These are phyloP conservation scores for Porites rus DNA, from an alignment of 92 coral and sea anemone genomes.

Conservation along the genomic window DNA sequence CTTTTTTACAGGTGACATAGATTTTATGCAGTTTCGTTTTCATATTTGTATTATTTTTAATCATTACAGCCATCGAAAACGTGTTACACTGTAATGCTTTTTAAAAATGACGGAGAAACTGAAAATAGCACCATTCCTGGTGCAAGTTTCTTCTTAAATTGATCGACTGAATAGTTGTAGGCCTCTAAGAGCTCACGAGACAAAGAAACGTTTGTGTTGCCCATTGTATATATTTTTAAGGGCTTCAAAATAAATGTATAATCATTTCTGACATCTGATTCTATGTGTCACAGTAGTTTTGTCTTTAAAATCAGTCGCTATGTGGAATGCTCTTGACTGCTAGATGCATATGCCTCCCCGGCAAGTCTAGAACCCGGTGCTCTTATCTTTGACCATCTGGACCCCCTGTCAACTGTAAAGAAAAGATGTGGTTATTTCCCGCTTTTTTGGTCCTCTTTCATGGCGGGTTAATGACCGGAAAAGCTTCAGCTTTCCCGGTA, in stretches of 20 bases:
- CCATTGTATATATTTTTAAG: conserved; percentile 14
- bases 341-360: background rate
- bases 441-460: no score
- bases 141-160: background rate
- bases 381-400: background rate
- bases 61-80: no score
- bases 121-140: background rate
- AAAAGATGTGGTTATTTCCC: no score
- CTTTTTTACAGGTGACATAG: no score
- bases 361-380: background rate
- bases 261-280: background rate
- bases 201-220: background rate
- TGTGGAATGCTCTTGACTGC: background rate
- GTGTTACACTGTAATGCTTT: background rate
- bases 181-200: background rate
- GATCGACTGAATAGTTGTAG: no score
- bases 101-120: background rate
- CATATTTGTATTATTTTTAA: background rate
- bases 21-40: background rate
- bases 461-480: no score
- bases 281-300: background rate
- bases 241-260: conserved; percentile 11
- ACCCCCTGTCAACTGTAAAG: background rate
- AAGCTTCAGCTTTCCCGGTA: no score
- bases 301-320: background rate